Base-by-base conservation (phyloP, 1,140 invertebrate genomes). In the Triops cancriformis region DNA sequence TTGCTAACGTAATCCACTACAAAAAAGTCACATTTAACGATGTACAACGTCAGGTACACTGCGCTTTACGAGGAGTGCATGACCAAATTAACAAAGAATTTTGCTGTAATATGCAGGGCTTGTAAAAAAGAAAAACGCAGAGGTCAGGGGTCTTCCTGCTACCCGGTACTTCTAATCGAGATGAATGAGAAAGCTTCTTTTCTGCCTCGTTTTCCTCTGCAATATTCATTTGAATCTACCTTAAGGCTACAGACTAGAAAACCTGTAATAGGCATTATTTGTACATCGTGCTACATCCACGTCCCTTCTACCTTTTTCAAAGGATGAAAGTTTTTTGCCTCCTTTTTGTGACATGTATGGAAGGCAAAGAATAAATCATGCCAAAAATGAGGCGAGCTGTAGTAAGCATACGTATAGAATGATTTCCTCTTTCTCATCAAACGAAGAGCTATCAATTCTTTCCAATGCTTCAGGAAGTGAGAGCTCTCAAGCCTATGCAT, bases 141-240 rank as follows among this genome's bases (percentile, higher is more conserved):
- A 64, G 51, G 51, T 64, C 51, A 64, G 51, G 23, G 51, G 51
- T 64, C 51, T 64, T 64, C 51, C 23, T n/a, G 51, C 51, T 64
- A 64, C 10, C 14, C 23, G 51, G 51, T 6, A 3, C 14, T 23
- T 23, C 51, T 64, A 64, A 64, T 64, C 51, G 23, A 64, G 51
- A 64, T 64, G n/a, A 64, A 64, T 64, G 51, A 23, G 14, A 2
- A 64, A 64, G 14, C 23, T 64, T 64, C 23, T 64, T 64, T 23
- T 23, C 51, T n/a, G 6, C 51, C 18, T 7, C 18, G 14, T 23
- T 64, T 64, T 18, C 51, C 23, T n/a, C 5, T 64, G 51, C 51
- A 64, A 64, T n/a, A 64, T 64, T 64, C 10, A 64, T 64, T 64
- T 64, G 11, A 64, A 18, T 64, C 23, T 64, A 5, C 51, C 51